Evolutionary conservation across 2,797 vertebrate species (phyloP).

Genomic region (Antrozous pallidus): DNA sequence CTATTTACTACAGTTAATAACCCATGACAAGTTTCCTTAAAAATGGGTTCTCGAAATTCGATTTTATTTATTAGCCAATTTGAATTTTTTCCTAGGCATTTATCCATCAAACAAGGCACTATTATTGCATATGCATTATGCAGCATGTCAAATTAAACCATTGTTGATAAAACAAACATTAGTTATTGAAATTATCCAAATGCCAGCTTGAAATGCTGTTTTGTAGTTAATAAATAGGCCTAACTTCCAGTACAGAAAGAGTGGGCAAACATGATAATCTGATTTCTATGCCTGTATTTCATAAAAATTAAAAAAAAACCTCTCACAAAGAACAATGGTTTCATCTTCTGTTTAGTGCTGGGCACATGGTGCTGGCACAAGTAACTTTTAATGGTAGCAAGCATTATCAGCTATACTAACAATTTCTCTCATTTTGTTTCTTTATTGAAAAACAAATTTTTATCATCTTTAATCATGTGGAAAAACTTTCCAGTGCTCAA

Average conservation of each 20-base stretch:
- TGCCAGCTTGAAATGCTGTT: slow-evolving; percentile 76
- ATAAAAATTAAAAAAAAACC: neutral
- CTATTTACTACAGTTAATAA: slow-evolving; percentile 84
- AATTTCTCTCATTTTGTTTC: neutral
- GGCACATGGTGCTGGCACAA: neutral
- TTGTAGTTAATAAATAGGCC: slow-evolving; percentile 78
- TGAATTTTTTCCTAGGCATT: slow-evolving; percentile 81
- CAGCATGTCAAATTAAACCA: slow-evolving; percentile 85
- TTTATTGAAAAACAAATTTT: neutral
- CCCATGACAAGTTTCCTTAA: slow-evolving; percentile 83
- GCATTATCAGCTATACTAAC: neutral
- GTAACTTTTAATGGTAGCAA: neutral
- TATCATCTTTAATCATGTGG: neutral
- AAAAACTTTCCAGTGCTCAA: neutral
- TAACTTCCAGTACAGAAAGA: slow-evolving; percentile 57
- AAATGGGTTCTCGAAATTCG: slow-evolving; percentile 80
- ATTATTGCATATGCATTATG: slow-evolving; percentile 85
- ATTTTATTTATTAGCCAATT: slow-evolving; percentile 86
- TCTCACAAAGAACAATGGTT: slow-evolving; percentile 10
- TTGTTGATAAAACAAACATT: slow-evolving; percentile 86
- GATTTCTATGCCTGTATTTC: slow-evolving; percentile 54
- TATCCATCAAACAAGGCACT: slow-evolving; percentile 83
- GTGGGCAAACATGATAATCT: slow-evolving; percentile 60
- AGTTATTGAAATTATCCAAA: slow-evolving; percentile 82
- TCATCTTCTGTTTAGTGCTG: slow-evolving; percentile 20